phyloP scores from a whole-genome alignment of 2,888 invertebrate genomes.

The Dasysyrphus tricinctus region DNA sequence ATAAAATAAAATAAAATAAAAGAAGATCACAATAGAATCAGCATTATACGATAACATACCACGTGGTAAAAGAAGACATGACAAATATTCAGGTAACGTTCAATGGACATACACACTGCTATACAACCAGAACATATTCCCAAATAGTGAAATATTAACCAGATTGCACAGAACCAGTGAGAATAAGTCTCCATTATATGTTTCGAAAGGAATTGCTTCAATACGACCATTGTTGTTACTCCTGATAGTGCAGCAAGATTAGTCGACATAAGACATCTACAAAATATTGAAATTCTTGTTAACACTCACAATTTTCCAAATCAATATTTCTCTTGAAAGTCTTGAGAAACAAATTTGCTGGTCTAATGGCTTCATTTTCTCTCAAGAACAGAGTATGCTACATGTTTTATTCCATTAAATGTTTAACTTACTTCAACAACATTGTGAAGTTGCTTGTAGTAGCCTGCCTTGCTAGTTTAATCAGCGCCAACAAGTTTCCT shows the following conservation, averaged over 20 bases:
- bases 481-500: background rate
- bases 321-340: too few relatives aligned
- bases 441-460: background rate
- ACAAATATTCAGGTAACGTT: slow-evolving; percentile 93
- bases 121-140: slow-evolving; percentile 94
- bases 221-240: slow-evolving; percentile 88
- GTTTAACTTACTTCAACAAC: background rate
- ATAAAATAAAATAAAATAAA: too few relatives aligned
- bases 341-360: too few relatives aligned
- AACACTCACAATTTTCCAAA: too few relatives aligned
- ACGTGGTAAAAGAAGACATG: slow-evolving; percentile 94
- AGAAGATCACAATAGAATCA: background rate
- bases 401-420: too few relatives aligned
- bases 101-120: slow-evolving; percentile 94
- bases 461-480: background rate
- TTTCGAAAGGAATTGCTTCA: slow-evolving; percentile 82
- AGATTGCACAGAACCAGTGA: slow-evolving; percentile 81
- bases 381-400: too few relatives aligned
- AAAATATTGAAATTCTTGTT: background rate
- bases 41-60: slow-evolving; percentile 84
- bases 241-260: slow-evolving; percentile 92
- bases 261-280: slow-evolving; percentile 90
- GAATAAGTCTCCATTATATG: slow-evolving; percentile 62
- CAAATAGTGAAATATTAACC: slow-evolving; percentile 91
- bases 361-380: too few relatives aligned